A percentile compares a stretch with the other conserved stretches of the same genome.
phyloP scores from a whole-genome alignment of 2,888 invertebrate genomes.

The Xestia xanthographa region DNA sequence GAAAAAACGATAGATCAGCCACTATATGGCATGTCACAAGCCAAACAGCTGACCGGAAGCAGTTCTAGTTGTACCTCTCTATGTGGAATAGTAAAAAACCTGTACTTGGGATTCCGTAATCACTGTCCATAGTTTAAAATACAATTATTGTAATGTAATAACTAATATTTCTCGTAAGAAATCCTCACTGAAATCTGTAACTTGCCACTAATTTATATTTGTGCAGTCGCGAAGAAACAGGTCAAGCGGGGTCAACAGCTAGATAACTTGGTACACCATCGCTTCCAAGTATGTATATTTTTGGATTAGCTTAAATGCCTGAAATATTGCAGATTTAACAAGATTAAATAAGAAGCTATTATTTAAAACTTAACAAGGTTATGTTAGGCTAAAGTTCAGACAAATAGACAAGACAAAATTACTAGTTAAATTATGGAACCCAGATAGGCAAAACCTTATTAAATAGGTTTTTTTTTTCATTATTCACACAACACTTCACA shows the following conservation, averaged over 20 bases:
- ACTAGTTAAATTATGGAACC: conserved; percentile 47
- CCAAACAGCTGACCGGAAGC: conserved; percentile 52
- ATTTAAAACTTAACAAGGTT: background rate
- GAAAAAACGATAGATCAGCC: conserved; percentile 21
- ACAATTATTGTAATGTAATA: conserved; percentile 24
- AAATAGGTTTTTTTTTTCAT: conserved; percentile 25
- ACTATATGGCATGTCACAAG: conserved; percentile 34
- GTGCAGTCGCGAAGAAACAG: conserved; percentile 57
- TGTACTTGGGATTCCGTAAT: conserved; percentile 53
- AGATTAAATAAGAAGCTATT: conserved; percentile 12
- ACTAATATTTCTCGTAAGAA: conserved; percentile 32
- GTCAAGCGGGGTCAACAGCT: conserved; percentile 43
- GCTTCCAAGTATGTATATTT: conserved; percentile 15
- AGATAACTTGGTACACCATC: conserved; percentile 45
- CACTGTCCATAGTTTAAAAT: conserved; percentile 35
- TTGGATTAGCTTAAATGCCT: conserved; percentile 47
- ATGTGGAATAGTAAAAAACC: conserved; percentile 51
- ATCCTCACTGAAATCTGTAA: conserved; percentile 56
- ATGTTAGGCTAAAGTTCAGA: background rate
- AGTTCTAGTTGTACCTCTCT: conserved; percentile 34
- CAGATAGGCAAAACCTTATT: conserved; percentile 18
- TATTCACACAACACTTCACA: conserved; percentile 21
- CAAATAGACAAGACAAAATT: background rate
- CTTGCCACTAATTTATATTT: conserved; percentile 52
- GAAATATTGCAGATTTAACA: conserved; percentile 38